phyloP scores from a whole-genome alignment of 2,797 vertebrate genomes.

The Aldrovandia affinis region DNA sequence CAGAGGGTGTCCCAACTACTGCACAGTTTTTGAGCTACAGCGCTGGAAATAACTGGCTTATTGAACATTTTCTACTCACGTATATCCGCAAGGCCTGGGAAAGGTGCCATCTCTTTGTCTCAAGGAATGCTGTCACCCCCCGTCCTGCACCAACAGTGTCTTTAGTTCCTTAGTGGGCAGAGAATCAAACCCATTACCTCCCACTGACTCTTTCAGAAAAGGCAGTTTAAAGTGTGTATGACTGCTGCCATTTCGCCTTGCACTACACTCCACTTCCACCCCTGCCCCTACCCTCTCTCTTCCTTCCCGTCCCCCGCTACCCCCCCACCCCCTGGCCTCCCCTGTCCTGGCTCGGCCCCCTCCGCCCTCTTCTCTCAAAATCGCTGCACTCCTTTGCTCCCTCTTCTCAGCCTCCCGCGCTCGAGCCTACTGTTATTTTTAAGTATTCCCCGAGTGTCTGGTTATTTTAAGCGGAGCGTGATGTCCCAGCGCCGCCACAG shows the following conservation, averaged over 20 bases:
- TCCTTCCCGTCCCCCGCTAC: background rate
- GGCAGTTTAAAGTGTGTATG: background rate
- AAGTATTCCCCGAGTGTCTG: slow-evolving; percentile 11
- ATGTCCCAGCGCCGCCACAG: background rate
- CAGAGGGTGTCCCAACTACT: too few relatives aligned
- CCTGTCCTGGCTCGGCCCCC: background rate
- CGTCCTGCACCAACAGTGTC: background rate
- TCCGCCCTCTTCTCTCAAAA: background rate
- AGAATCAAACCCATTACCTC: background rate
- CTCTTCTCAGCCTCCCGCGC: background rate
- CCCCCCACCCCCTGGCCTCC: background rate
- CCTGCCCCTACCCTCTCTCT: background rate
- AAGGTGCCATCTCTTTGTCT: too few relatives aligned
- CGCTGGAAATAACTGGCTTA: too few relatives aligned
- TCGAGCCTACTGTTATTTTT: slow-evolving; percentile 37
- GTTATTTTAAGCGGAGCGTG: slow-evolving; percentile 18
- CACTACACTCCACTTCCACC: background rate
- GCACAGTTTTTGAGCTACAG: too few relatives aligned
- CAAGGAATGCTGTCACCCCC: background rate
- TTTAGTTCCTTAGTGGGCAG: background rate
- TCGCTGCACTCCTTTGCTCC: background rate
- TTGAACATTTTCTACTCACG: too few relatives aligned
- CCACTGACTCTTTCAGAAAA: background rate
- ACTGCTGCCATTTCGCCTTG: background rate
- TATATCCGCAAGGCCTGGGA: too few relatives aligned